Evolutionary conservation across 2,113 vertebrate species (phyloP), one percentile per base, ranked within the genome.

Genomic region (Brachyhypopomus gauderio): DNA sequence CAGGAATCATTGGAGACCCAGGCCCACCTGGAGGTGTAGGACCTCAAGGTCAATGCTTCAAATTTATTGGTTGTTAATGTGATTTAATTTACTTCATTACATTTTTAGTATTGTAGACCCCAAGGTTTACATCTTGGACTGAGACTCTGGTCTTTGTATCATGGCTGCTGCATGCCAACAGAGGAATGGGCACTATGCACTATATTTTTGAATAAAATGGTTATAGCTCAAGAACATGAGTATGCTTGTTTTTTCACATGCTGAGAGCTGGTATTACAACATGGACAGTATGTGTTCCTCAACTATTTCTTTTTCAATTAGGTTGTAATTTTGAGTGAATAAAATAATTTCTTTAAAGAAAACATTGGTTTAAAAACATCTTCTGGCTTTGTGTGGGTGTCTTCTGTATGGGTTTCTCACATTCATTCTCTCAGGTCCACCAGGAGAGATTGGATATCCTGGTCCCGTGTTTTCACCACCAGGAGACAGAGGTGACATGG

Each of bases 401-500:
- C 45, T 52, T 52, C 8, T 52, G 12, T 52, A 12, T 52, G 45
- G 12, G 19, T 58, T 60, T 23, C 3, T 59, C 12, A 1, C 48
- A 38, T 36, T 75, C 11, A 20, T 38, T 58, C 4, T 67, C 20
- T 23, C 60, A 75, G 55, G 63, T 67, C 71, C 5, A 0, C 20
- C 62, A 30, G 80, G 80, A 0, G 55, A 48, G 25, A 20, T 19
- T 25, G 75, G 75, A 17, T 19, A 5, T 27, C 36, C 66, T 70
- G 52, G 73, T 41, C 4, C n/a, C 17, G 2, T 30, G 6, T 23
- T 77, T 7, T 36, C 56, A 36, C 8, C 9, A 34, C 8, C 66
- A 70, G 95, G 95, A 5, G 87, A 92, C 2, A 9, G 30, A 1
- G 95, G 95, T 25, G 19, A 82, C 34, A 87, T 88, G 0, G 95